Evolutionary conservation across 2,797 vertebrate species (phyloP), one percentile per base, ranked within the genome.

Genomic region (Ceyx erithaca): DNA sequence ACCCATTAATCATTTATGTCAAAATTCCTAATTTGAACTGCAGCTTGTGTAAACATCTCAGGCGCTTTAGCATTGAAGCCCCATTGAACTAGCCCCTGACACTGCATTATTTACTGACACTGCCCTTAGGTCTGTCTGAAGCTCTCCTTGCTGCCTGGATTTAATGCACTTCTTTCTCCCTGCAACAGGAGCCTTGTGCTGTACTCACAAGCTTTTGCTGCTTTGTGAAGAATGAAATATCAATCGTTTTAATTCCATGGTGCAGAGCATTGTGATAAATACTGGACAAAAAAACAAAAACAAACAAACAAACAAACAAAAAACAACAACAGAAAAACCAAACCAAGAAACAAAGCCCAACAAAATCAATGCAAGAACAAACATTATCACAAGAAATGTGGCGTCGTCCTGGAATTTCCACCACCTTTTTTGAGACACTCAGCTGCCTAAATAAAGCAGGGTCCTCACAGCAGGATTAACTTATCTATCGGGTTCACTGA

Each of bases 1-100:
- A 67, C 12, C 61, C 89, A 92, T 96, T 93, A 94, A 93, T 95
- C 94, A 91, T 92, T 96, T 40, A 92, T 94, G 92, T 85, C 89
- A 54, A 66, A 95, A 76, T 92, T 91, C 62, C 93, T 94, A 82
- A 89, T 95, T 92, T 95, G 92, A 78, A 76, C 84, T 92, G 45
- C 48, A 80, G 89, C 92, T 92, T 71, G 79, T 87, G 80, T 87
- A 93, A 89, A 85, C 89, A 71, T 72, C 86, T 81, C 8, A 13
- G 81, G 75, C 82, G 54, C 85, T 92, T 80, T 49, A 75, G 72
- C 79, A 25, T 85, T 93, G 61, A 41, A 87, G 79, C 51, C 76
- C 75, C 5, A 37, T 68, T 62, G 84, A 94, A 85, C 92, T 95
- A 43, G 92, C 79, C 84, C 25, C 63, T 92, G 89, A 61, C 79